These are phyloP conservation scores for Acanthaster planci DNA, from an alignment of 35 echinoderm and acorn worm species.

Conservation along the genomic window DNA sequence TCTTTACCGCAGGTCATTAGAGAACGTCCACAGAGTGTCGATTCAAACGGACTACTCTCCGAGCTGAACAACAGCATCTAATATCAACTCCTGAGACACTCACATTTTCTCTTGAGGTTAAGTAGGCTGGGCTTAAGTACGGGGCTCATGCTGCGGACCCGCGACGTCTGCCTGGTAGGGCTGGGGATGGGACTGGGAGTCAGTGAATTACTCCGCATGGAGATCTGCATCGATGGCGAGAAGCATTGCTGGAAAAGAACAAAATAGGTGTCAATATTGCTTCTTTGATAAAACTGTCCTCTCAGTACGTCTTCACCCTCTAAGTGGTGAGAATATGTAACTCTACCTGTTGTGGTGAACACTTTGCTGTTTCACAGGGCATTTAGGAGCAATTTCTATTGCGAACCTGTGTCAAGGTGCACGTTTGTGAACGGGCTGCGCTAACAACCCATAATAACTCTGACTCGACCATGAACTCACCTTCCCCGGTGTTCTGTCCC, in stretches of 20 bases:
- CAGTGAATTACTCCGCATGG: slow-evolving; percentile 65
- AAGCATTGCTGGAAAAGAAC: slow-evolving; percentile 78
- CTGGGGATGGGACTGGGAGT: slow-evolving; percentile 88
- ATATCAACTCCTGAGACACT: neutral
- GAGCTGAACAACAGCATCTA: too few relatives aligned
- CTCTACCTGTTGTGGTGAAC: neutral
- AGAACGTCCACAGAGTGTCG: too few relatives aligned
- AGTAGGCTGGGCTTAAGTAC: slow-evolving; percentile 81
- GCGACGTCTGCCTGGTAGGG: slow-evolving; percentile 75
- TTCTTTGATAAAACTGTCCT: neutral
- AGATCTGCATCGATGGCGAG: slow-evolving; percentile 86
- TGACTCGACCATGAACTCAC: too few relatives aligned
- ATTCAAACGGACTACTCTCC: too few relatives aligned
- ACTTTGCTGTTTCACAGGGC: neutral
- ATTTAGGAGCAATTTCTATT: neutral
- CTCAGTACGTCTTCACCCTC: too few relatives aligned
- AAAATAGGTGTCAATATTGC: neutral
- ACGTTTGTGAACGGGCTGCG: too few relatives aligned
- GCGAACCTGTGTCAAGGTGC: too few relatives aligned
- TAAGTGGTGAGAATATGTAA: neutral
- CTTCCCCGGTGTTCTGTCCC: slow-evolving; percentile 59
- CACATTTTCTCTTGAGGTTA: slow-evolving; percentile 86
- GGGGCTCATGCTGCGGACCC: slow-evolving; percentile 87
- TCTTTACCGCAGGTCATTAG: too few relatives aligned
- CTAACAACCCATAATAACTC: too few relatives aligned